A percentile compares a stretch with the other conserved stretches of the same genome.
phyloP scores from a whole-genome alignment of 2,113 vertebrate genomes.

The Hyaena hyaena region DNA sequence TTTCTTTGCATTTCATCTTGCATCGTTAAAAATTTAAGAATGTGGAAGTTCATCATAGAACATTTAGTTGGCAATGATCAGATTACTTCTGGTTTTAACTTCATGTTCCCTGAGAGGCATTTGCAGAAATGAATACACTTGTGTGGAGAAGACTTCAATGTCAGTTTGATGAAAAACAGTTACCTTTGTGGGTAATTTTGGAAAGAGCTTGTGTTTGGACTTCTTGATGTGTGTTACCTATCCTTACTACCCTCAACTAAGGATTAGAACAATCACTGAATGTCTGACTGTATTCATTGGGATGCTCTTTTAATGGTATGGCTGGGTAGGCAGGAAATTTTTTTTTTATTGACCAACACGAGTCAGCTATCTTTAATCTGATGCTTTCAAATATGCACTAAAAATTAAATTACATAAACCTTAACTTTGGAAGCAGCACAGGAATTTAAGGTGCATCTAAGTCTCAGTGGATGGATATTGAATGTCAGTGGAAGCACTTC shows the following conservation, averaged over 20 bases:
- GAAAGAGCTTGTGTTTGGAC: background rate
- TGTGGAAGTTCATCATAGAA: background rate
- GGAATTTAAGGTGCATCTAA: constrained; percentile 78
- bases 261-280: background rate
- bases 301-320: background rate
- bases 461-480: constrained; percentile 66
- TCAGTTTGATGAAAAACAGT: background rate
- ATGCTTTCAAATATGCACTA: constrained; percentile 67
- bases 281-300: background rate
- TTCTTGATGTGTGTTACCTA: background rate
- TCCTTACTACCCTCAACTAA: background rate
- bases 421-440: constrained; percentile 69
- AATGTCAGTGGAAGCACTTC: constrained; percentile 62
- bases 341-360: background rate
- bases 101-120: background rate
- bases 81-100: constrained; percentile 20
- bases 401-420: constrained; percentile 79
- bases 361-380: constrained; percentile 62
- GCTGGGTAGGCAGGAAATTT: background rate
- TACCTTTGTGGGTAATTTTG: background rate
- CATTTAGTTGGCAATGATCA: background rate
- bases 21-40: background rate
- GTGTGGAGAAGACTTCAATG: background rate
- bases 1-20: constrained; percentile 9
- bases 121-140: background rate